Evolutionary conservation across 30 jellyfish, hydroid and myxozoan genomes (phyloP), one percentile per base, ranked within the genome.

Genomic region (Aurelia aurita complex sp. Pacific): DNA sequence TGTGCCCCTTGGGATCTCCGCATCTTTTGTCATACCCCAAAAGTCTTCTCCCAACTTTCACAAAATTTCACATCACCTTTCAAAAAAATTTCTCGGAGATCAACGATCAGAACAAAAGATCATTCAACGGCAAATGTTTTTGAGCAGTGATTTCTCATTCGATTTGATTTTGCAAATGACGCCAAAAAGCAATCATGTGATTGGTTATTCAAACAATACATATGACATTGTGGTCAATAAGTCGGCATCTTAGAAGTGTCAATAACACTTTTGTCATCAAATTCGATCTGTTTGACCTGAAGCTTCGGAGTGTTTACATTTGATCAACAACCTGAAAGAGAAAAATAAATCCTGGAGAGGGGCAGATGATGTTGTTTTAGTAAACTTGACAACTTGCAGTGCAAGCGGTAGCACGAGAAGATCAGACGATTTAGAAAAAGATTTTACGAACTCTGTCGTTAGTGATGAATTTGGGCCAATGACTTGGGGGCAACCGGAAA

Each of bases 101-200:
- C 32, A 33, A 5, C 70, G 36, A 9, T 61, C 70, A 0, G 15
- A 61, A 61, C 32, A 17, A 6, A 60, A 15, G 12, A 63, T 52
- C 87, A 74, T 15, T 15, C 72, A 83, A 64, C 33, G 80, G 63
- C 81, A 64, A 77, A 77, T 76, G 62, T 77, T 77, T 77, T 63
- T 82, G 71, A 59, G 64, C 69, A 78, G 88, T 33, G 70, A 54
- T 60, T 69, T 64, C 74, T 18, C 42, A 69, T 42, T 78, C 32
- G 69, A 81, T 67, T 55, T 80, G 90, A 57, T 69, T 69, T 74
- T 73, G 92, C 92, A 83, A 84, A 74, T 77, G 93, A 84, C 93
- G 93, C 93, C 77, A 62, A 63, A 63, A 71, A 68, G 51, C 67
- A 43, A 46, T 2, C 33, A 32, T 16, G 1, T 64, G 82, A 84